A percentile compares a stretch with the other conserved stretches of the same genome.
Conservation (phyloP, 2,888 invertebrate species). For the Merodon equestris region DNA sequence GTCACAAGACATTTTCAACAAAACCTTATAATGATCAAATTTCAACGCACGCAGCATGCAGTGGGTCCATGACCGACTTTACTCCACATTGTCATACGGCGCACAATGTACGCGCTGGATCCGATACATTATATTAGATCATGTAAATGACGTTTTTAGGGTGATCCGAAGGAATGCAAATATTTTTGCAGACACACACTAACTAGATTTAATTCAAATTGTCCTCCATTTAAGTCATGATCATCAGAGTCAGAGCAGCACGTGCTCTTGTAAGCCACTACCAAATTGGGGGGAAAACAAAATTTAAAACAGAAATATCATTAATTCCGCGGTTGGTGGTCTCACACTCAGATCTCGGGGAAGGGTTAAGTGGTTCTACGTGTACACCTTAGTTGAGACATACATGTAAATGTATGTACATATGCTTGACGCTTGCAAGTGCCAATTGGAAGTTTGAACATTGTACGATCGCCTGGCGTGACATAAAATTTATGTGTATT, state of each 20-base stretch:
- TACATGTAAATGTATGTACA: background rate
- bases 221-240: constrained; percentile 45
- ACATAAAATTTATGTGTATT: constrained; percentile 56
- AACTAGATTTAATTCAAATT: constrained; percentile 52
- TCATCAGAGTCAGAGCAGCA: constrained; percentile 44
- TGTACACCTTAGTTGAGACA: background rate
- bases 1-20: constrained; percentile 57
- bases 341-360: constrained; percentile 24
- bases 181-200: constrained; percentile 28
- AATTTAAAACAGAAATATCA: constrained; percentile 11
- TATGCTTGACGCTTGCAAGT: constrained; percentile 4
- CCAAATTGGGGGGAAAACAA: too few relatives aligned
- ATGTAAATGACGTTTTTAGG: constrained; percentile 43
- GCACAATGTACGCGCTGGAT: constrained; percentile 27
- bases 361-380: background rate
- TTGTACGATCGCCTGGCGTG: constrained; percentile 35
- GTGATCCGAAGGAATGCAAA: constrained; percentile 56
- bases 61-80: constrained; percentile 65
- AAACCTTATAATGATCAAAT: constrained; percentile 62
- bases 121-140: constrained; percentile 32
- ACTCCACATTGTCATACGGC: constrained; percentile 30
- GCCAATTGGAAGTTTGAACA: constrained; percentile 31
- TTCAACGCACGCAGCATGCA: constrained; percentile 45
- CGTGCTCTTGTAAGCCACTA: constrained; percentile 11
- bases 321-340: constrained; percentile 51